Conservation (phyloP, 2,888 invertebrate species). For the Geophilus truncorum region DNA sequence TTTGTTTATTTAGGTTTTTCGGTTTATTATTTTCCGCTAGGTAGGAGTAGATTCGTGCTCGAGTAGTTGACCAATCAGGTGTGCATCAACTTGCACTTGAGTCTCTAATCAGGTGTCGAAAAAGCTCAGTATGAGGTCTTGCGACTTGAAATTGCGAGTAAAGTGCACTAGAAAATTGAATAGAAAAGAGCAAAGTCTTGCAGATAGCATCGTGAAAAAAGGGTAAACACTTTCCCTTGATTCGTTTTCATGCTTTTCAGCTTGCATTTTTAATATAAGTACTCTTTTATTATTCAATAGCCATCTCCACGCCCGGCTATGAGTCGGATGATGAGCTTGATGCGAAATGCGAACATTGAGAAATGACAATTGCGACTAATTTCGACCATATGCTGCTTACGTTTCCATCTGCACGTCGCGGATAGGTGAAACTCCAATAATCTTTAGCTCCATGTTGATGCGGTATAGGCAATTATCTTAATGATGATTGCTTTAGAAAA, state of each 20-base stretch:
- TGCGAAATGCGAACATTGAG: not conserved
- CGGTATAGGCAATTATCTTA: slow-evolving; percentile 10
- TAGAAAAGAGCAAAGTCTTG: slow-evolving; percentile 20
- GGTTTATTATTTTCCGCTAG: not conserved
- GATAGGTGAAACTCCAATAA: not conserved
- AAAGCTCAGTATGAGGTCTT: slow-evolving; percentile 12
- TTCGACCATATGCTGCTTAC: slow-evolving; percentile 1
- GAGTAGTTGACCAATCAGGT: slow-evolving; percentile 21
- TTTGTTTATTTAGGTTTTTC: not conserved
- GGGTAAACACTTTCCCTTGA: slow-evolving; percentile 21
- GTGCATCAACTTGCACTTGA: slow-evolving; percentile 6
- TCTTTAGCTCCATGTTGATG: not conserved
- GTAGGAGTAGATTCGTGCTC: not conserved
- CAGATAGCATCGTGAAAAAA: not conserved
- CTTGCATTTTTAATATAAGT: not conserved
- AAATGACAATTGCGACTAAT: slow-evolving; percentile 3
- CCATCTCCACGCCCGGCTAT: not conserved
- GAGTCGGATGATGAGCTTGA: not conserved
- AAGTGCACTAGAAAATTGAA: slow-evolving; percentile 27
- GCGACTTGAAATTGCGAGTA: slow-evolving; percentile 15
- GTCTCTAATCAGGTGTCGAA: slow-evolving; percentile 24
- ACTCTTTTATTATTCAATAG: not conserved
- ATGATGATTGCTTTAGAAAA: slow-evolving; percentile 21
- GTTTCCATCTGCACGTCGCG: not conserved
- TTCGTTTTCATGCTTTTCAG: slow-evolving; percentile 1